Evolutionary conservation across 2,113 vertebrate genomes (phyloP).

Genomic region (Arothron firmamentum): DNA sequence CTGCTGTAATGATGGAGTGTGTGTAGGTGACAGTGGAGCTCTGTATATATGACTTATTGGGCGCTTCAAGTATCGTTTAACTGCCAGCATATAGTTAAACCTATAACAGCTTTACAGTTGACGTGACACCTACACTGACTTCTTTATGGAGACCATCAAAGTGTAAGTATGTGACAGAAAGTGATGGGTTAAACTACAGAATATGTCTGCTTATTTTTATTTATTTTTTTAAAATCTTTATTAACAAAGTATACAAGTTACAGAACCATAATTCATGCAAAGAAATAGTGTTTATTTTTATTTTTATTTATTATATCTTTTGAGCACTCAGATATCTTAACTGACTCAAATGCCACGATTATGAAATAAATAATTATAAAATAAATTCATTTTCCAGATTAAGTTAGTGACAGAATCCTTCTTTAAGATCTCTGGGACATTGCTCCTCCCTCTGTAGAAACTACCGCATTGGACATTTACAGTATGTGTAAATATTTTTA

Average conservation of each 20-base stretch:
- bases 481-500: neutral
- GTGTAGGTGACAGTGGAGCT: conserved; percentile 9
- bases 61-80: conserved; percentile 1
- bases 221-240: no score
- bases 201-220: neutral
- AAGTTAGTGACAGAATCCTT: neutral
- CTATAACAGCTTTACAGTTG: conserved; percentile 25
- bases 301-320: no score
- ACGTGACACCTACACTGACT: conserved; percentile 8
- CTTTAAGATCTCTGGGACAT: neutral
- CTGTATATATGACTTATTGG: conserved; percentile 3
- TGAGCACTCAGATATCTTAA: no score
- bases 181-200: conserved; percentile 5
- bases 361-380: no score
- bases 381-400: no score
- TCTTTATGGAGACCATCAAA: conserved; percentile 6
- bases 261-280: no score
- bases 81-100: conserved; percentile 11
- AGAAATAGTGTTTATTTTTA: no score
- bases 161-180: conserved; percentile 10
- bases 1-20: neutral
- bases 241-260: no score
- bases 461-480: neutral
- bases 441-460: neutral
- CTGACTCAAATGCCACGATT: no score